Evolutionary conservation across 2,888 invertebrate species (phyloP).

Genomic region (Caenorhabditis sp.): DNA sequence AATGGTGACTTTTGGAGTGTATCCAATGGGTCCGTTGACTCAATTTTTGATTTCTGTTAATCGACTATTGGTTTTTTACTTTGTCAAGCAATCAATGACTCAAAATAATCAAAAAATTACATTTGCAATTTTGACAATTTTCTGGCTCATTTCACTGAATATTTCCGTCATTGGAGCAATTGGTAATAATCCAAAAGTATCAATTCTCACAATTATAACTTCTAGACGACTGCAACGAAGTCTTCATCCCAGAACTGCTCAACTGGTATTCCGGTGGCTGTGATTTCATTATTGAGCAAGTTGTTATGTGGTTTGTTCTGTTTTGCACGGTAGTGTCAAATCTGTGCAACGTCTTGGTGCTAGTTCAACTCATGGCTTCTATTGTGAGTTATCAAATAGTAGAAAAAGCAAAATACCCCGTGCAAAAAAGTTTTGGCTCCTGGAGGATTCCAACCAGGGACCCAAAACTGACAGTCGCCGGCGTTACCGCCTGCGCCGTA

Average conservation of each 20-base stretch:
- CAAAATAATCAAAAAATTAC: constrained; percentile 31
- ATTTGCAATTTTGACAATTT: background rate
- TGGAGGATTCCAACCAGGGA: too few species aligned
- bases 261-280: constrained; percentile 50
- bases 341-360: constrained; percentile 35
- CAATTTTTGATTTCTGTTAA: constrained; percentile 43
- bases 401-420: background rate
- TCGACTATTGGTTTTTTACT: constrained; percentile 35
- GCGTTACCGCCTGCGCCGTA: too few species aligned
- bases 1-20: constrained; percentile 46
- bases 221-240: constrained; percentile 30
- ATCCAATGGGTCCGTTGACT: constrained; percentile 32
- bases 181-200: too few species aligned
- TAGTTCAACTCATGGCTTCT: constrained; percentile 19
- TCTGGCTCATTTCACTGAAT: constrained; percentile 32
- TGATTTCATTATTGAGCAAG: constrained; percentile 25
- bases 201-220: too few species aligned
- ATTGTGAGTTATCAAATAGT: constrained; percentile 6
- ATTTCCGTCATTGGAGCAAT: constrained; percentile 22
- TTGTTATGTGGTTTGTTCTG: constrained; percentile 29
- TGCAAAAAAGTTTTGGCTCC: too few species aligned
- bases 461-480: too few species aligned
- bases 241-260: constrained; percentile 34
- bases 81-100: constrained; percentile 13
- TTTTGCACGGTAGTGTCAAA: constrained; percentile 30